Conservation (phyloP, 2,797 vertebrate genomes). For the Myotis myotis region DNA sequence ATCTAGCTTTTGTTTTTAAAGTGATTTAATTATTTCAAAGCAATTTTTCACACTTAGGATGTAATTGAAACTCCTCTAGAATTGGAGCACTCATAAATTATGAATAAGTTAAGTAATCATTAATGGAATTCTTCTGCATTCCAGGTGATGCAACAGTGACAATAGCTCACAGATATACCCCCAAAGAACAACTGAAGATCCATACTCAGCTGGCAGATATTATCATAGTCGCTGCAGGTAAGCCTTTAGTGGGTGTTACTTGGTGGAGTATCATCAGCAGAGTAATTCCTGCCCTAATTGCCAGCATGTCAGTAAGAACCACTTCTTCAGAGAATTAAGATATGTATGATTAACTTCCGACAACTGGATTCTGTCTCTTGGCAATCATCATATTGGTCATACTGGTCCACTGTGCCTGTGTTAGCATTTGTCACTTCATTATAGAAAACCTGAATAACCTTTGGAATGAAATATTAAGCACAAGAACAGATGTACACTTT, state of each 20-base stretch:
- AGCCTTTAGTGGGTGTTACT: conserved; percentile 1
- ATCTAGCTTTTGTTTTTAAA: not conserved
- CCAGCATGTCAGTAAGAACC: not conserved
- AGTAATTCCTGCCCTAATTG: not conserved
- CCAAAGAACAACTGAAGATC: conserved; percentile 89
- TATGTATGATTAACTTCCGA: not conserved
- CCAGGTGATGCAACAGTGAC: conserved; percentile 95
- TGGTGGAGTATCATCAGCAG: not conserved
- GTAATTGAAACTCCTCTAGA: not conserved
- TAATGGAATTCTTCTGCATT: conserved; percentile 50
- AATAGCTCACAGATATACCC: conserved; percentile 92
- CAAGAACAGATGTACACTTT: not conserved
- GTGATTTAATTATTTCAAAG: not conserved
- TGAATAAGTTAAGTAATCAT: not conserved
- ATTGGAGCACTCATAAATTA: not conserved
- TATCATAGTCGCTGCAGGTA: conserved; percentile 92
- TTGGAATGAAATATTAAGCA: not conserved
- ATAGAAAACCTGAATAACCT: not conserved
- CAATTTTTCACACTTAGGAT: not conserved
- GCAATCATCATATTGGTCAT: not conserved
- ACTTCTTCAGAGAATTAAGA: not conserved
- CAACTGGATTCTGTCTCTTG: not conserved
- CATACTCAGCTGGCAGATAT: conserved; percentile 90
- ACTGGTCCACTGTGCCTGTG: not conserved
- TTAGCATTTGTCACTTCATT: not conserved